A percentile compares a stretch with the other conserved stretches of the same genome.
These are phyloP conservation scores for Indri indri DNA, from an alignment of 2,113 vertebrate genomes.

Conservation along the genomic window DNA sequence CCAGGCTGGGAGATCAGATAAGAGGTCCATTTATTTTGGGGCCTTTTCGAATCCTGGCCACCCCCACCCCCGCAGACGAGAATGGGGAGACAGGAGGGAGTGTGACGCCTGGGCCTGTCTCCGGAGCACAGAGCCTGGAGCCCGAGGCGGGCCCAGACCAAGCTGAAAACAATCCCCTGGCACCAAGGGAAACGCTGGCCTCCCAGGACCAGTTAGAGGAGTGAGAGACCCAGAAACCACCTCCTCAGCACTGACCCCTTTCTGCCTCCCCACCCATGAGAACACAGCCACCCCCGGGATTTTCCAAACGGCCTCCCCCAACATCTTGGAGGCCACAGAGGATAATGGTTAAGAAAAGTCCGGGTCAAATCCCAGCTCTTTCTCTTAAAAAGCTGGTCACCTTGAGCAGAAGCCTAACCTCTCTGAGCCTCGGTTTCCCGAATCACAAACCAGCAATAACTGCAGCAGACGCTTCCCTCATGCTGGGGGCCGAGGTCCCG, in stretches of 20 bases:
- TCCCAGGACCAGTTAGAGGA: conserved; percentile 53
- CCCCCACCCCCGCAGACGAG: conserved; percentile 50
- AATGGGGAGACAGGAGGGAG: conserved; percentile 71
- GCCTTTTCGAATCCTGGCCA: conserved; percentile 76
- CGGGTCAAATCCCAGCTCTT: not conserved
- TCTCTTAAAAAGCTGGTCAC: not conserved
- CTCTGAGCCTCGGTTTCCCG: not conserved
- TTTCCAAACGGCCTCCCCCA: not conserved
- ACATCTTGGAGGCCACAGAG: not conserved
- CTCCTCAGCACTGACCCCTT: not conserved
- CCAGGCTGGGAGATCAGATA: conserved; percentile 85
- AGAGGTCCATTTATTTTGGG: conserved; percentile 85
- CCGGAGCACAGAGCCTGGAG: conserved; percentile 30
- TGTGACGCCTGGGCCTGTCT: not conserved
- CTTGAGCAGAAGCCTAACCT: not conserved
- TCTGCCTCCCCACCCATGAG: not conserved
- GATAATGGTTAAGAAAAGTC: not conserved
- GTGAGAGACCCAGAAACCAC: not conserved
- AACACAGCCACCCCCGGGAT: not conserved
- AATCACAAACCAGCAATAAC: not conserved
- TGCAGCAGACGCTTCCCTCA: not conserved
- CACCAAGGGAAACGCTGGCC: conserved; percentile 68
- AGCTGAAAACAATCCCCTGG: conserved; percentile 75
- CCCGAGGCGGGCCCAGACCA: conserved; percentile 54
- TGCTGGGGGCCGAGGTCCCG: not conserved